Base-by-base conservation (phyloP, 2,797 vertebrate genomes). In the Betta splendens region DNA sequence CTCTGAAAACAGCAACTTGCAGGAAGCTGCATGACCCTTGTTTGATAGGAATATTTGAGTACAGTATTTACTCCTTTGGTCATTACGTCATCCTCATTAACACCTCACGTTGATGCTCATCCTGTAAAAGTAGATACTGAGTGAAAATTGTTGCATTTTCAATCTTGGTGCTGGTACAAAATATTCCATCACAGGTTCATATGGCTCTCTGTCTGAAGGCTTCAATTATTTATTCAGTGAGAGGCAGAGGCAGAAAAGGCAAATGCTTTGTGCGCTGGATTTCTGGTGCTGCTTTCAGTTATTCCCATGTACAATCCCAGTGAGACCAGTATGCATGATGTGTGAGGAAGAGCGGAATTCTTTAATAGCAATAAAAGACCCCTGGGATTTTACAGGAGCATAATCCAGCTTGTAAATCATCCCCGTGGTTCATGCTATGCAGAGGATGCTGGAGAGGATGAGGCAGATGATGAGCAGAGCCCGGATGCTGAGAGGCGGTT, bases 61-160 rank as follows among this genome's bases (percentile, higher is more conserved):
- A n/a, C n/a, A n/a, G n/a, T n/a, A n/a, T n/a, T n/a, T n/a, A n/a
- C n/a, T n/a, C n/a, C 80, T 79, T 45, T 50, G 72, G 55, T 64
- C 55, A 83, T 84, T 75, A 80, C 72, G 69, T 55, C 52, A 72
- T 47, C 21, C 85, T 89, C 87, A 87, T 83, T 74, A 60, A 62
- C 71, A 62, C 77, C 79, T 86, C 83, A 75, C 72, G 81, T 84
- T 71, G 77, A 69, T 47, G 61, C 66, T 83, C 72, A 64, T 78
- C 56, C 73, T 38, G 67, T 54, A 60, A 71, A 76, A 69, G 64
- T 79, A 67, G 66, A 70, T 68, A 64, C 53, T 17, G 31, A 65
- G 66, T 76, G 74, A 82, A 85, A 77, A 83, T 85, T 79, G 72
- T 72, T 72, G 79, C 61, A 75, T 82, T 56, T 53, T 45, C 56